Evolutionary conservation across 2,888 invertebrate genomes (phyloP).

Genomic region (Drosophila villosipedis): DNA sequence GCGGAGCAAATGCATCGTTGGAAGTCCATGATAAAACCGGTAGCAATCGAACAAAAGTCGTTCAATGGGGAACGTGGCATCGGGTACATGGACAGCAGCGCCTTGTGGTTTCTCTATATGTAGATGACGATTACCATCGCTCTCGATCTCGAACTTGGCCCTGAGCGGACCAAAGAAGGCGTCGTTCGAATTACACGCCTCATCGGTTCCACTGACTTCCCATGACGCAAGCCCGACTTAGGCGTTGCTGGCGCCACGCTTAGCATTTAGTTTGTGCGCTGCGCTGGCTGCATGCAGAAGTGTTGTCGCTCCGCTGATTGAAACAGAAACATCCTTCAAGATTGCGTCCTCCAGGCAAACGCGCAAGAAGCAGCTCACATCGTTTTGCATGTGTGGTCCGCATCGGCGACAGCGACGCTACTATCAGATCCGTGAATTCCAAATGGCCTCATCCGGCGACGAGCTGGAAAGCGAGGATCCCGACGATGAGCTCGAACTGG

Average conservation of each 20-base stretch:
- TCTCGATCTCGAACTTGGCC: constrained; percentile 71
- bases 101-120: constrained; percentile 66
- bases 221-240: constrained; percentile 24
- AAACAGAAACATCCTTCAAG: constrained; percentile 70
- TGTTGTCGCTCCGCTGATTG: constrained; percentile 25
- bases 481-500: constrained; percentile 73
- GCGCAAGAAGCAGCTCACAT: constrained; percentile 76
- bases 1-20: constrained; percentile 51
- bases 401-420: constrained; percentile 79
- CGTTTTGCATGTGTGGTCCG: constrained; percentile 83
- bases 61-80: background rate
- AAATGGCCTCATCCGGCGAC: constrained; percentile 77
- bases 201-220: constrained; percentile 42
- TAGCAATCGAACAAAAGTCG: background rate
- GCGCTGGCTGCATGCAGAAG: constrained; percentile 44
- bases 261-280: constrained; percentile 50
- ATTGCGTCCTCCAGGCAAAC: constrained; percentile 82
- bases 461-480: constrained; percentile 79
- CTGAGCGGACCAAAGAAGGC: constrained; percentile 62
- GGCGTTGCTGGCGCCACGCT: constrained; percentile 11
- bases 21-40: constrained; percentile 34
- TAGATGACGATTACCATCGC: constrained; percentile 54
- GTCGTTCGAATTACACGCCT: constrained; percentile 74
- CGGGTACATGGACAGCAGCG: constrained; percentile 56
- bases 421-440: constrained; percentile 81